phyloP scores from a whole-genome alignment of 2,888 invertebrate species.

The Brenthis hecate region DNA sequence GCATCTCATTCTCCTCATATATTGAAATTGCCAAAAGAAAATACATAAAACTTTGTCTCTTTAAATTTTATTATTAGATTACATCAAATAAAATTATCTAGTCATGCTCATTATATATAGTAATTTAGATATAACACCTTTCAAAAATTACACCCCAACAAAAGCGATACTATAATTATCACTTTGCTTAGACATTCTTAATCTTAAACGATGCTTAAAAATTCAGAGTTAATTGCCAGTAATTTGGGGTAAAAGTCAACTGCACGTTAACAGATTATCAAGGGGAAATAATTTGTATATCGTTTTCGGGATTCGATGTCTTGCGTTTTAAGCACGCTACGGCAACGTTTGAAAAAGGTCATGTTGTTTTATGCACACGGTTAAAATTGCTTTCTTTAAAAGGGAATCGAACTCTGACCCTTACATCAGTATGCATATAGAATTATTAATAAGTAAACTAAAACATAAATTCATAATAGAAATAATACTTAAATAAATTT shows the following conservation, averaged over 20 bases:
- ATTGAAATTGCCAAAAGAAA: too few relatives aligned
- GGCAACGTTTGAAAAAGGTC: too few relatives aligned
- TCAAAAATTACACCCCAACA: constrained; percentile 9
- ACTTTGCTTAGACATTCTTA: constrained; percentile 8
- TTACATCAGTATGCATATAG: too few relatives aligned
- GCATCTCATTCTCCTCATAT: too few relatives aligned
- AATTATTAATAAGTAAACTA: too few relatives aligned
- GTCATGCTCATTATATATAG: neutral
- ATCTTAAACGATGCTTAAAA: constrained; percentile 27
- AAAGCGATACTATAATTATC: constrained; percentile 8
- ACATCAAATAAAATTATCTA: constrained; percentile 3
- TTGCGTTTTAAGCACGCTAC: neutral
- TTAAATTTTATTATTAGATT: neutral
- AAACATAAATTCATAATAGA: too few relatives aligned
- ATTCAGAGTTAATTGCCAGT: constrained; percentile 33
- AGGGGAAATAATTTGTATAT: constrained; percentile 8
- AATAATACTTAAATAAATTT: too few relatives aligned
- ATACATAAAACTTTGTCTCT: too few relatives aligned
- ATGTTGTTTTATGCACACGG: neutral
- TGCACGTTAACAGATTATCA: constrained; percentile 22
- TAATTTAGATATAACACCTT: constrained; percentile 16
- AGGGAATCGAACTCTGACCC: too few relatives aligned
- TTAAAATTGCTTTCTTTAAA: too few relatives aligned
- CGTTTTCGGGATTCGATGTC: neutral
- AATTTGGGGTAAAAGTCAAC: constrained; percentile 27